Percentiles rank a stretch among this genome's conserved stretches.
phyloP scores from a whole-genome alignment of 2,113 vertebrate genomes.

The Pungitius pungitius region DNA sequence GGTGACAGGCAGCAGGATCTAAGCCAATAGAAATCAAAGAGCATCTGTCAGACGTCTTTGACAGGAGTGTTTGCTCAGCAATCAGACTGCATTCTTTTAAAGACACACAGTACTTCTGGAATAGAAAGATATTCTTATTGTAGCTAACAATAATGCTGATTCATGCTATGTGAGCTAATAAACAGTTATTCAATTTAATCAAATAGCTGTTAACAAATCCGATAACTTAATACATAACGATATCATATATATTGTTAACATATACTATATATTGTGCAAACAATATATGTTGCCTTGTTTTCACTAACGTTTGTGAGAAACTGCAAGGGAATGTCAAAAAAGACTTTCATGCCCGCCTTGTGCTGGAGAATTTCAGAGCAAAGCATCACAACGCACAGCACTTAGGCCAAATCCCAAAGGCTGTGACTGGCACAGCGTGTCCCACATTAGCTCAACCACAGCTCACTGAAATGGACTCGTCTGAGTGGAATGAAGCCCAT shows the following conservation, averaged over 20 bases:
- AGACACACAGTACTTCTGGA: conserved; percentile 44
- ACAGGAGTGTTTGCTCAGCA: conserved; percentile 83
- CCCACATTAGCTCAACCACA: conserved; percentile 82
- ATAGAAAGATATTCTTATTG: conserved; percentile 28
- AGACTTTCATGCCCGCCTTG: conserved; percentile 64
- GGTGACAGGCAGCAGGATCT: conserved; percentile 81
- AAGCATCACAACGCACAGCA: conserved; percentile 77
- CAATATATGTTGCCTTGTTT: conserved; percentile 20
- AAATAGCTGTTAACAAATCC: conserved; percentile 7
- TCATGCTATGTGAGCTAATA: background rate
- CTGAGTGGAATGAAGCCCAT: conserved; percentile 83
- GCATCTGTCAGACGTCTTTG: conserved; percentile 77
- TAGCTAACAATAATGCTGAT: background rate
- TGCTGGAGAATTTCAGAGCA: conserved; percentile 74
- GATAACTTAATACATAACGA: background rate
- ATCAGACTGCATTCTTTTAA: conserved; percentile 62
- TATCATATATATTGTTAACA: too few species aligned
- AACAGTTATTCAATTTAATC: conserved; percentile 1
- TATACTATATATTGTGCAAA: background rate
- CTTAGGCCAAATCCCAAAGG: conserved; percentile 82
- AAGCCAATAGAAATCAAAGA: conserved; percentile 80
- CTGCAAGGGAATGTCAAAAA: conserved; percentile 46
- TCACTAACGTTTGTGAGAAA: conserved; percentile 20
- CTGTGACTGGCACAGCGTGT: conserved; percentile 81
- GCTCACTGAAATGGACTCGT: conserved; percentile 80